These are phyloP conservation scores for Omphaloscelis lunosa DNA, from an alignment of 2,888 invertebrate genomes.

Conservation along the genomic window DNA sequence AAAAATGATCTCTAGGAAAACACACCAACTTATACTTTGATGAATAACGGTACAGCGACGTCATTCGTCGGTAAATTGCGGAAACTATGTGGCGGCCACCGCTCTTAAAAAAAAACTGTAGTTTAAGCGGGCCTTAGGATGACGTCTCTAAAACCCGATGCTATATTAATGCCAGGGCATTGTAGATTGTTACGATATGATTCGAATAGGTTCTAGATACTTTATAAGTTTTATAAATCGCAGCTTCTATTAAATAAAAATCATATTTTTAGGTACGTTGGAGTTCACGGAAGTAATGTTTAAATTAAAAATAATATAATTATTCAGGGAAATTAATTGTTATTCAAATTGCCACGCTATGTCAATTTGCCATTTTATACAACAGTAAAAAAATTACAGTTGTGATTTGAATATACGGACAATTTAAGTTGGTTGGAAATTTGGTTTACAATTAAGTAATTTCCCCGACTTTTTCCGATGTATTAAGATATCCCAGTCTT, in stretches of 20 bases:
- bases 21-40: not conserved
- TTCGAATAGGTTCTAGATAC: not conserved
- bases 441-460: not conserved
- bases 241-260: not conserved
- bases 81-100: not conserved
- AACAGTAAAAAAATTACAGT: not conserved
- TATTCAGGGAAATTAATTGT: not conserved
- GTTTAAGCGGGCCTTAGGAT: not conserved
- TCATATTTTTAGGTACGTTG: too few relatives aligned
- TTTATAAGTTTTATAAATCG: not conserved
- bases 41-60: not conserved
- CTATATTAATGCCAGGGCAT: not conserved
- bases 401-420: not conserved
- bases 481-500: conserved; percentile 32
- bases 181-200: too few relatives aligned
- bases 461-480: not conserved
- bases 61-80: not conserved
- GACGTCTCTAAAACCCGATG: not conserved
- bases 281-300: not conserved
- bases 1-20: not conserved
- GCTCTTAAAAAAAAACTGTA: not conserved
- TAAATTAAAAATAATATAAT: not conserved
- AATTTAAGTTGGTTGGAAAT: not conserved
- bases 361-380: not conserved
- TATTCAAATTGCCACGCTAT: not conserved